Evolutionary conservation across 2,888 invertebrate genomes (phyloP), one percentile per base, ranked within the genome.

Genomic region (Pyralis farinalis): DNA sequence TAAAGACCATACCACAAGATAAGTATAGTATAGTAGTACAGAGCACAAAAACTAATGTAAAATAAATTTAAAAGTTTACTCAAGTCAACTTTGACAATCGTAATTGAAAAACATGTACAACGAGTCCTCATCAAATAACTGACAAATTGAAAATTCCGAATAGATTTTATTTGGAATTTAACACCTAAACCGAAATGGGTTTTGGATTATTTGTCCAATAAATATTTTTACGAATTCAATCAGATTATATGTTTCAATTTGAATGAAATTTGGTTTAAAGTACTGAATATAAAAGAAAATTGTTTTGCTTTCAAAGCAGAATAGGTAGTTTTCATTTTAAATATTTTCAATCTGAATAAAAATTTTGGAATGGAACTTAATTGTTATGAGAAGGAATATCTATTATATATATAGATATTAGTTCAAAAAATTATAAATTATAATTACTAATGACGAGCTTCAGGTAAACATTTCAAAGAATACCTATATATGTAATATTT

Each of bases 51-150:
- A n/a, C n/a, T n/a, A n/a, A n/a, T n/a, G n/a, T 16, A 16, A 16
- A 16, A 16, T 16, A 3, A 16, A 3, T 16, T 16, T 4, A 16
- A 16, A 16, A 16, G 16, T 16, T n/a, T n/a, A n/a, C 16, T 16
- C 16, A 16, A 16, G 3, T 16, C 4, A 16, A 25, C n/a, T 25
- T 25, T 25, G 25, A 25, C n/a, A 25, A 25, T 16, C 16, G 16
- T 32, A 32, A 32, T 32, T 32, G 32, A 32, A 32, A 32, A 32
- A 32, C 32, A 32, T 32, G 32, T 20, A 16, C 16, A 16, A 16
- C 16, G 16, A 16, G n/a, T 16, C 12, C 9, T 12, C n/a, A 3
- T 16, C 32, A 32, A 16, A 32, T 16, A 16, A 32, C 12, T 16
- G 12, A 32, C 20, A 16, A 32, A 32, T 32, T 16, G 32, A 16